A percentile compares a stretch with the other conserved stretches of the same genome.
Conservation (phyloP, 2,797 vertebrate species). For the Onychomys arenicola region DNA sequence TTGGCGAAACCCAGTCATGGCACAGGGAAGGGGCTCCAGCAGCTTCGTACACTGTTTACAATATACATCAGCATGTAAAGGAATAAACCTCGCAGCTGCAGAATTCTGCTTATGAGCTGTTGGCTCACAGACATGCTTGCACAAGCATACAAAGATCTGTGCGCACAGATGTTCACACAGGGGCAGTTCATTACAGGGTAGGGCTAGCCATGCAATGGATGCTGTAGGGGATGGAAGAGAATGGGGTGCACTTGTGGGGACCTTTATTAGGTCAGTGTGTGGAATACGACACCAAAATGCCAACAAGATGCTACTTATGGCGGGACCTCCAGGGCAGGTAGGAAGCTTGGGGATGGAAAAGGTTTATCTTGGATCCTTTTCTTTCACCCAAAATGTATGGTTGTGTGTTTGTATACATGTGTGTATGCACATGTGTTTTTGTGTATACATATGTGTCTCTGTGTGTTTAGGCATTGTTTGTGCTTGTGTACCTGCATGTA, state of each 20-base stretch:
- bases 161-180: rapidly evolving
- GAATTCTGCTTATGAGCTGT: background rate
- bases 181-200: background rate
- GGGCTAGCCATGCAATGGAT: background rate
- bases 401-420: background rate
- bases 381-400: background rate
- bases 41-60: too few species aligned
- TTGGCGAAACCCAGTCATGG: background rate
- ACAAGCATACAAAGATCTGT: background rate
- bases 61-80: rapidly evolving
- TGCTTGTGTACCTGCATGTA: background rate
- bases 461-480: background rate
- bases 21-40: background rate
- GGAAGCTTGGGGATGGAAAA: background rate
- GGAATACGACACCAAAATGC: background rate
- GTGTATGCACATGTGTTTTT: background rate
- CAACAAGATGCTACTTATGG: too few species aligned
- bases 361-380: background rate
- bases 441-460: background rate
- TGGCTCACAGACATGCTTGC: rapidly evolving
- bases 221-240: background rate
- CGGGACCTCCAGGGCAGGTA: rapidly evolving
- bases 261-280: background rate
- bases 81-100: background rate
- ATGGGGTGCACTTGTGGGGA: rapidly evolving